These are phyloP conservation scores for Ditylenchus dipsaci DNA, from an alignment of 1,140 invertebrate species.

Conservation along the genomic window DNA sequence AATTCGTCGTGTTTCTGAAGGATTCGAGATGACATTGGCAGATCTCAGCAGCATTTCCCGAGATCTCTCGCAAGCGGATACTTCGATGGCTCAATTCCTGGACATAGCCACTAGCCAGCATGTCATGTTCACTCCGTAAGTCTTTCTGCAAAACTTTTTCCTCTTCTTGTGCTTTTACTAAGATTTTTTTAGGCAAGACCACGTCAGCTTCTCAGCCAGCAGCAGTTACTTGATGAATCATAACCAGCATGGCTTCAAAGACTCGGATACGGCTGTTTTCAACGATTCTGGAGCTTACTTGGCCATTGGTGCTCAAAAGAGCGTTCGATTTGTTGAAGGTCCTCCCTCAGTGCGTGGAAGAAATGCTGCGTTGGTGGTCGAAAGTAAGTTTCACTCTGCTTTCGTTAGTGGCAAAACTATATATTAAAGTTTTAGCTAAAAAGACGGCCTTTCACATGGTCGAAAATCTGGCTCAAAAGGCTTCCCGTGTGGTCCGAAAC, in stretches of 20 bases:
- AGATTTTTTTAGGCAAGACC: conserved; percentile 4
- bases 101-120: conserved; percentile 18
- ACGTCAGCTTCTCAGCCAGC: conserved; percentile 8
- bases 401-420: background rate
- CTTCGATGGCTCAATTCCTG: conserved; percentile 9
- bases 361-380: conserved; percentile 13
- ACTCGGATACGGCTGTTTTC: conserved; percentile 4
- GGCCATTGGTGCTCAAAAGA: conserved; percentile 14
- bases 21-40: conserved; percentile 8
- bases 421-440: conserved; percentile 15
- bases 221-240: conserved; percentile 5
- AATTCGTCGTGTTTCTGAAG: conserved; percentile 6
- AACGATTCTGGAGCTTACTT: conserved; percentile 7
- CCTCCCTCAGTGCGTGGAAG: background rate
- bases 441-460: conserved; percentile 18
- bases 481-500: conserved; percentile 3
- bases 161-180: background rate
- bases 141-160: background rate
- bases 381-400: conserved; percentile 10
- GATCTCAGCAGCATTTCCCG: background rate
- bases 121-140: conserved; percentile 3
- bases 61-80: conserved; percentile 7
- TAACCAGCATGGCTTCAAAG: background rate
- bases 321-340: conserved; percentile 15
- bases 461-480: background rate